phyloP scores from a whole-genome alignment of 2,888 invertebrate species.

The Tubulanus polymorphus region DNA sequence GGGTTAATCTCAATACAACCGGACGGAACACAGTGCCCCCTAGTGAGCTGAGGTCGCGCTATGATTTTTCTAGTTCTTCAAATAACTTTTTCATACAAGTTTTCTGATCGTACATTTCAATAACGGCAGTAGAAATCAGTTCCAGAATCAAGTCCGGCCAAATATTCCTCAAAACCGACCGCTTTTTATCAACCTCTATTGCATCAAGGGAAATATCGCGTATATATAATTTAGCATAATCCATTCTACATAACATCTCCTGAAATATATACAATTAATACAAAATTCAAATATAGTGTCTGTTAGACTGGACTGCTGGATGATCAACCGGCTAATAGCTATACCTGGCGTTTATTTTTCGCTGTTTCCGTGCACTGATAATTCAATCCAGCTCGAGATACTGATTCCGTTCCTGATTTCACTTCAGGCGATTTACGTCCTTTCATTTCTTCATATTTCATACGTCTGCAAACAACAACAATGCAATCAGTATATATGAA shows the following conservation, averaged over 20 bases:
- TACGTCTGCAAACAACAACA: too few relatives aligned
- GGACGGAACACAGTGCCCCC: too few relatives aligned
- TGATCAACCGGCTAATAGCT: too few relatives aligned
- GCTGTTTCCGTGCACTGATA: constrained; percentile 25
- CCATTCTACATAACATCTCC: constrained; percentile 28
- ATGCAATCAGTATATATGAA: too few relatives aligned
- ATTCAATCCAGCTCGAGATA: constrained; percentile 39
- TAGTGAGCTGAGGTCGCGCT: constrained; percentile 6
- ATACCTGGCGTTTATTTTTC: constrained; percentile 16
- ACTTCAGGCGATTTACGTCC: constrained; percentile 30
- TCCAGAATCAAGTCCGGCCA: constrained; percentile 45
- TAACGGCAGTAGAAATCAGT: constrained; percentile 38
- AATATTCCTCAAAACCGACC: constrained; percentile 33
- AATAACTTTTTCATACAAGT: constrained; percentile 41
- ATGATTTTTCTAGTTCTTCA: constrained; percentile 36
- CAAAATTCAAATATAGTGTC: background rate
- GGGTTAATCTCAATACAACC: too few relatives aligned
- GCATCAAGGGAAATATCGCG: constrained; percentile 40
- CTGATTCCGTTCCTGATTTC: constrained; percentile 36
- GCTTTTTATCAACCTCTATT: constrained; percentile 40
- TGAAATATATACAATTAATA: constrained; percentile 18
- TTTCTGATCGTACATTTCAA: constrained; percentile 38
- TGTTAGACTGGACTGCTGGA: too few relatives aligned
- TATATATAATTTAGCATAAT: constrained; percentile 34
- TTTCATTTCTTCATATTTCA: too few relatives aligned